These are phyloP conservation scores for Scomber japonicus DNA, from an alignment of 2,113 vertebrate species.

Conservation along the genomic window DNA sequence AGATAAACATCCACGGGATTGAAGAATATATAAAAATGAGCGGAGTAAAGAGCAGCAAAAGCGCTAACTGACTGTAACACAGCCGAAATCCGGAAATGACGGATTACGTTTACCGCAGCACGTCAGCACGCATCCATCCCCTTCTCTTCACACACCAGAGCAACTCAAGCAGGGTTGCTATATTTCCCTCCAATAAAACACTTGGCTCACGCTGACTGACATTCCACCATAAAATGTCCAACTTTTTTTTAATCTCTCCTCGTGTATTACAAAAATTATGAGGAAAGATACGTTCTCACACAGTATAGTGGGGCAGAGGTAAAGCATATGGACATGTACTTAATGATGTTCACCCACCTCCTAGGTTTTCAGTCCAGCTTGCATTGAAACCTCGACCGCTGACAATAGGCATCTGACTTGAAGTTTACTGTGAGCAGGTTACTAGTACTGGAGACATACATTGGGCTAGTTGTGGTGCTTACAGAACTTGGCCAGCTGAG, in stretches of 20 bases:
- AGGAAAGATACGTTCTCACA: too few species aligned
- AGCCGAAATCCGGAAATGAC: too few species aligned
- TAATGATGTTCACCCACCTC: constrained; percentile 85
- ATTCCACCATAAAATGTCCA: too few species aligned
- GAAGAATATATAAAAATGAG: too few species aligned
- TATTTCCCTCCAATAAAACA: background rate
- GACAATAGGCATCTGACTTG: constrained; percentile 81
- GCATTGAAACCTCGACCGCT: constrained; percentile 91
- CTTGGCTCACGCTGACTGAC: too few species aligned
- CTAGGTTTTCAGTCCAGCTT: constrained; percentile 89
- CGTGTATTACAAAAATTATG: background rate
- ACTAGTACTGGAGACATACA: constrained; percentile 91
- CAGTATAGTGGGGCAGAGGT: background rate
- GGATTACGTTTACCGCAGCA: too few species aligned
- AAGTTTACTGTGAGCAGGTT: constrained; percentile 88
- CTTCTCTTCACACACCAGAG: too few species aligned
- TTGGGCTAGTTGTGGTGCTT: constrained; percentile 84
- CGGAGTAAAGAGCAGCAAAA: too few species aligned
- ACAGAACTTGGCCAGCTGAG: constrained; percentile 89
- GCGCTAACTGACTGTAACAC: too few species aligned
- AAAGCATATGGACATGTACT: background rate
- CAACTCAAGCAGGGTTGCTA: background rate
- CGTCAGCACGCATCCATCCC: too few species aligned
- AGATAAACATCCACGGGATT: too few species aligned
- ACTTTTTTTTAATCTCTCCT: too few species aligned